A percentile compares a stretch with the other conserved stretches of the same genome.
Evolutionary conservation across 2,888 invertebrate genomes (phyloP).

Genomic region (Trypoxylon attenuatum): DNA sequence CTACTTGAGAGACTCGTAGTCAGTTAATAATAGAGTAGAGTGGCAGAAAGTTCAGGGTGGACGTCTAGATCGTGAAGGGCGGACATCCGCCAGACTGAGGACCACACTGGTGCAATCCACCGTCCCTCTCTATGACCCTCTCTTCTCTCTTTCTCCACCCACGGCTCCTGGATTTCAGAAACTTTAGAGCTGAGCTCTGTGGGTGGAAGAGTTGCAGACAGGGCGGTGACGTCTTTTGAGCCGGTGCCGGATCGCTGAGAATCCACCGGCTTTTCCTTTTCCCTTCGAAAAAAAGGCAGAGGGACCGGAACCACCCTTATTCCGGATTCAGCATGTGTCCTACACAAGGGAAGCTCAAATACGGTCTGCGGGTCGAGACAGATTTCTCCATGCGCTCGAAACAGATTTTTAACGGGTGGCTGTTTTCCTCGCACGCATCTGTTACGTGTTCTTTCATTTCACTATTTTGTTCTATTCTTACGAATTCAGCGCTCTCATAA

Average conservation of each 20-base stretch:
- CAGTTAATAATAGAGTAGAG: constrained; percentile 38
- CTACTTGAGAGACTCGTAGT: constrained; percentile 33
- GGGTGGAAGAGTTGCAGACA: constrained; percentile 39
- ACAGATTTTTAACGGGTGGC: neutral
- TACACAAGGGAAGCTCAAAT: constrained; percentile 18
- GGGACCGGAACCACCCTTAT: constrained; percentile 51
- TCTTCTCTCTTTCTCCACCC: constrained; percentile 30
- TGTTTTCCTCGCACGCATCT: neutral
- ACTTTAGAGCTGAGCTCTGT: constrained; percentile 20
- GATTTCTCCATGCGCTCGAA: constrained; percentile 14
- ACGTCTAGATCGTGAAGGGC: constrained; percentile 38
- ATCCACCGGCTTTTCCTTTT: constrained; percentile 26
- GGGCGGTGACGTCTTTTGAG: constrained; percentile 29
- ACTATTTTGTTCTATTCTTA: neutral
- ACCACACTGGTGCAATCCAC: constrained; percentile 52
- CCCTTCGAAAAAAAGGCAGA: constrained; percentile 15
- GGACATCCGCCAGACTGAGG: constrained; percentile 36
- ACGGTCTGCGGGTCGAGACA: constrained; percentile 30
- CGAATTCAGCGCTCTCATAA: too few species aligned
- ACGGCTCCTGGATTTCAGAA: constrained; percentile 25
- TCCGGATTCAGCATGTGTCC: constrained; percentile 53
- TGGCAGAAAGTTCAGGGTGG: constrained; percentile 26
- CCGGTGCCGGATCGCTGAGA: constrained; percentile 21
- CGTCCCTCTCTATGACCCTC: too few species aligned
- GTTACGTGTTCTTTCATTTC: neutral